Percentiles rank a stretch among this genome's conserved stretches.
Conservation (phyloP, 2,888 invertebrate genomes). For the Cactoblastis cactorum region DNA sequence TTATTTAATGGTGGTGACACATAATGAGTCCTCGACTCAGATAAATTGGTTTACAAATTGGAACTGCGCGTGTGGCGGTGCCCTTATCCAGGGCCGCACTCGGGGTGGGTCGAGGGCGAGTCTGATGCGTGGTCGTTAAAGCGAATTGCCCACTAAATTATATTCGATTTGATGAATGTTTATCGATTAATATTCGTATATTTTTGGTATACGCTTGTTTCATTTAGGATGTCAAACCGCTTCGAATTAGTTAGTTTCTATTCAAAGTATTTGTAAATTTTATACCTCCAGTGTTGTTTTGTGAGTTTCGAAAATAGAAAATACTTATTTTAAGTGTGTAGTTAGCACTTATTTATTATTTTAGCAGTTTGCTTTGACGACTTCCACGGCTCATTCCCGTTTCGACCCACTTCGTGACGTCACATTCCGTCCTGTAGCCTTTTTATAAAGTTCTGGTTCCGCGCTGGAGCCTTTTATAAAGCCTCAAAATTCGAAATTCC, state of each 20-base stretch:
- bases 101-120: not conserved
- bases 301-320: too few relatives aligned
- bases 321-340: too few relatives aligned
- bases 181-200: too few relatives aligned
- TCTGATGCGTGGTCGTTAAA: not conserved
- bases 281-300: too few relatives aligned
- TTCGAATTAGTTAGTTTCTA: too few relatives aligned
- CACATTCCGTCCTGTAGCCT: not conserved
- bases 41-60: constrained; percentile 1
- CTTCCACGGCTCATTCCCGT: not conserved
- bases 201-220: too few relatives aligned
- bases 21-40: not conserved
- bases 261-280: too few relatives aligned
- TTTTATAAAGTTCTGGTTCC: too few relatives aligned
- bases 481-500: constrained; percentile 31
- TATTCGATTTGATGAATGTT: too few relatives aligned
- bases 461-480: not conserved
- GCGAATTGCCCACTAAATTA: not conserved
- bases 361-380: not conserved
- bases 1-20: constrained; percentile 4
- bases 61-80: not conserved
- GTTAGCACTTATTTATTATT: too few relatives aligned
- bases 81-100: not conserved
- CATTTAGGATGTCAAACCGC: too few relatives aligned
- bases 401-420: not conserved